phyloP scores from a whole-genome alignment of 2,888 invertebrate genomes.

The Neoscelio sp. region DNA sequence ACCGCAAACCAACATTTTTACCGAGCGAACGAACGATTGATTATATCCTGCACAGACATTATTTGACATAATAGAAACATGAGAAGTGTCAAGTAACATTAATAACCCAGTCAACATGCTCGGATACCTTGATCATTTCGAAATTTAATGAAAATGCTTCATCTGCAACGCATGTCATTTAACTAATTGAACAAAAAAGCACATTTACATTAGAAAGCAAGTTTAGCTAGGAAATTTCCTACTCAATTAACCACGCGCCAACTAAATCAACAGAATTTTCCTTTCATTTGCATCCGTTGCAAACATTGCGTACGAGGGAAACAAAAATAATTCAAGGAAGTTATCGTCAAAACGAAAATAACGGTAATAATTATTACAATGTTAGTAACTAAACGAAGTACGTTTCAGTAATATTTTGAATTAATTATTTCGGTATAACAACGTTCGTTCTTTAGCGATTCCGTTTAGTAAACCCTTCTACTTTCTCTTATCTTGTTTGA shows the following conservation, averaged over 20 bases:
- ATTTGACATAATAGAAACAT: conserved; percentile 14
- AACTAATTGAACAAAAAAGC: background rate
- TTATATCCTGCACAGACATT: conserved; percentile 12
- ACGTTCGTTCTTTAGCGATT: conserved; percentile 28
- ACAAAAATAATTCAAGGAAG: background rate
- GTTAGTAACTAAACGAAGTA: background rate
- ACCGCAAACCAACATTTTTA: conserved; percentile 35
- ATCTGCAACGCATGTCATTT: too few relatives aligned
- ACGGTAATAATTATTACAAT: too few relatives aligned
- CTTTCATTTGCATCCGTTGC: background rate
- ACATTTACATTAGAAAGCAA: background rate
- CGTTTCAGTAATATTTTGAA: conserved; percentile 22
- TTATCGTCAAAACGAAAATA: too few relatives aligned
- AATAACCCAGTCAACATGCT: background rate
- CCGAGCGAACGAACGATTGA: conserved; percentile 29
- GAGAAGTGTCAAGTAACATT: conserved; percentile 3
- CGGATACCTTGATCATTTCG: background rate
- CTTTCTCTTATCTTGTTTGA: conserved; percentile 61
- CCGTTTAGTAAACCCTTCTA: conserved; percentile 42
- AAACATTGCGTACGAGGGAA: background rate
- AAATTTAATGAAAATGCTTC: too few relatives aligned
- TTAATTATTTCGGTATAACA: conserved; percentile 42
- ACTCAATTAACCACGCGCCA: conserved; percentile 4
- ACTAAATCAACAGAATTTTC: conserved; percentile 6
- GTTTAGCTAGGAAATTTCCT: too few relatives aligned